These are phyloP conservation scores for Odobenus rosmarus DNA, from an alignment of 2,113 vertebrate genomes.

Conservation along the genomic window DNA sequence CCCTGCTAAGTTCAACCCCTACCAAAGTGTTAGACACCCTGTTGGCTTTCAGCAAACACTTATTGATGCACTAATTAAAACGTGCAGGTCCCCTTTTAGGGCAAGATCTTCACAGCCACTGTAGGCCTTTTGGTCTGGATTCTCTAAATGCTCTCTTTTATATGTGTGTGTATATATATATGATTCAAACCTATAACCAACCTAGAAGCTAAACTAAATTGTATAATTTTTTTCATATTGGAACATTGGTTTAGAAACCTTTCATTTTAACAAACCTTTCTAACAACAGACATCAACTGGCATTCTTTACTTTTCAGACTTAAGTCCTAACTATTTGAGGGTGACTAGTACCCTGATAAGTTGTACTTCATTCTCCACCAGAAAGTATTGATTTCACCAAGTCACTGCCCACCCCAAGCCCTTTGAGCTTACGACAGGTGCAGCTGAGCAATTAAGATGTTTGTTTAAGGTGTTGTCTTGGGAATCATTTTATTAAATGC, in stretches of 20 bases:
- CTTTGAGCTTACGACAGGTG: neutral
- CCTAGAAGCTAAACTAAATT: conserved; percentile 5
- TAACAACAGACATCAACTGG: neutral
- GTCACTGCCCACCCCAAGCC: neutral
- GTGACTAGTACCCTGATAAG: neutral
- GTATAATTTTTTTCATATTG: neutral
- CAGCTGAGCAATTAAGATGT: neutral
- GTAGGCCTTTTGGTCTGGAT: neutral
- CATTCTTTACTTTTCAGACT: neutral
- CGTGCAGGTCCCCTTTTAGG: neutral
- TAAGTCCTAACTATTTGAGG: neutral
- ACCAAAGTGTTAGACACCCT: neutral
- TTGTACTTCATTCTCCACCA: conserved; percentile 32
- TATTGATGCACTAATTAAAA: neutral
- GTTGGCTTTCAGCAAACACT: neutral
- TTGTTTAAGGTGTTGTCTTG: neutral
- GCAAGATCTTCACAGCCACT: neutral
- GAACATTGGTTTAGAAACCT: neutral
- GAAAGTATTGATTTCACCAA: neutral
- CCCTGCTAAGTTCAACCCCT: neutral
- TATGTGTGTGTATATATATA: neutral
- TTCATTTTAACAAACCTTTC: conserved; percentile 11
- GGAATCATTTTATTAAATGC: neutral
- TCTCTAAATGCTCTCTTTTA: neutral
- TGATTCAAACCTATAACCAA: neutral